These are phyloP conservation scores for Mastomys natalensis DNA, from an alignment of 2,113 vertebrate species.

Conservation along the genomic window DNA sequence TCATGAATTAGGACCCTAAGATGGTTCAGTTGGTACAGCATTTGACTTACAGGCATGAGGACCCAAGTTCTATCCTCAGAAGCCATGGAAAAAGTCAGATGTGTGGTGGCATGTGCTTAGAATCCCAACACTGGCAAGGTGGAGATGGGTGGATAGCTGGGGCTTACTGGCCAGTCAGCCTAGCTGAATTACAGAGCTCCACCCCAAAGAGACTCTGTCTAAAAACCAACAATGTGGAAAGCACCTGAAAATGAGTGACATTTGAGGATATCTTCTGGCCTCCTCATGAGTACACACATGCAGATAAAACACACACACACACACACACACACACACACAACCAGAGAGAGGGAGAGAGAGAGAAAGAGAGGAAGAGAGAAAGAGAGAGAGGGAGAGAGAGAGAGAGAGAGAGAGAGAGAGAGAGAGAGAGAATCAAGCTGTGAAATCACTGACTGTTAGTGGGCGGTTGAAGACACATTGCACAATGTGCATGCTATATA, in stretches of 20 bases:
- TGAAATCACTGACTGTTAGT: not conserved
- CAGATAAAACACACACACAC: not conserved
- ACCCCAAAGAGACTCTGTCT: not conserved
- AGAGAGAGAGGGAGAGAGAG: too few species aligned
- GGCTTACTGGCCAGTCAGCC: not conserved
- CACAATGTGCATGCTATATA: not conserved
- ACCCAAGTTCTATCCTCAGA: not conserved
- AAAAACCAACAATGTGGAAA: not conserved
- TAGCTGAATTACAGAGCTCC: not conserved
- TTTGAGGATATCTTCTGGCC: not conserved
- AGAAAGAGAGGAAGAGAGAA: too few species aligned
- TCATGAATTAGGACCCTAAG: conserved; percentile 24
- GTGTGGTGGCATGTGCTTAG: not conserved
- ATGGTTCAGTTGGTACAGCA: not conserved
- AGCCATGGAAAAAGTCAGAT: not conserved
- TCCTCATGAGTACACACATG: not conserved
- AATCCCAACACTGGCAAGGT: not conserved
- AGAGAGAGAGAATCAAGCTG: not conserved
- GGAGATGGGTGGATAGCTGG: not conserved
- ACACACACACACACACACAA: not conserved
- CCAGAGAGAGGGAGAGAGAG: too few species aligned
- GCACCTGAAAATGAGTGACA: not conserved
- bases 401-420: not conserved
- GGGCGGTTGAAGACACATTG: not conserved
- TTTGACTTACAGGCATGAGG: not conserved